phyloP scores from a whole-genome alignment of 2,113 vertebrate genomes.

The Oxyruncus cristatus region DNA sequence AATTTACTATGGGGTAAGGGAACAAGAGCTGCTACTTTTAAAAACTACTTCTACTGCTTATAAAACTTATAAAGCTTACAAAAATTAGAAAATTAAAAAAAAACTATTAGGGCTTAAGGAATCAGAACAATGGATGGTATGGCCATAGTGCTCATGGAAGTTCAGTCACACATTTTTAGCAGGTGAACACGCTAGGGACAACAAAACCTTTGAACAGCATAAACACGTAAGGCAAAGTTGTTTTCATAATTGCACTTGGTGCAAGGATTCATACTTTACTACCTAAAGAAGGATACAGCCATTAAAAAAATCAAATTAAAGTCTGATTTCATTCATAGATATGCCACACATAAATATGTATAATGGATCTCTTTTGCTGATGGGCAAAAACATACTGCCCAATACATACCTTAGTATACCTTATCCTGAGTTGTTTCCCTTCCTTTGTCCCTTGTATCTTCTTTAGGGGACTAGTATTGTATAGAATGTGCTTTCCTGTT shows the following conservation, averaged over 20 bases:
- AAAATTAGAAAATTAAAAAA: too few relatives aligned
- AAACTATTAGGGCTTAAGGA: too few relatives aligned
- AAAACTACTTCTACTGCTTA: too few relatives aligned
- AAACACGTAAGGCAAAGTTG: not conserved
- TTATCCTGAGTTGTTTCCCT: not conserved
- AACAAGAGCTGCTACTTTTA: too few relatives aligned
- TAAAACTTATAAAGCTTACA: too few relatives aligned
- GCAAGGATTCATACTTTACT: not conserved
- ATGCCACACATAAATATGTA: not conserved
- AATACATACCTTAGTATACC: not conserved
- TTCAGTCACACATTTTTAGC: not conserved
- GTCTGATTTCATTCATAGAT: not conserved
- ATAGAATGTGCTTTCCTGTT: not conserved
- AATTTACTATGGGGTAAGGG: too few relatives aligned
- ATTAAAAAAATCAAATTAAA: not conserved
- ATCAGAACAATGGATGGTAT: rapidly evolving
- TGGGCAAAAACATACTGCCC: not conserved
- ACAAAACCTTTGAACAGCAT: not conserved
- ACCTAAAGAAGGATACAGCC: not conserved
- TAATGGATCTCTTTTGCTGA: not conserved
- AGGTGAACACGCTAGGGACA: not conserved
- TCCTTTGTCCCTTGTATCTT: not conserved
- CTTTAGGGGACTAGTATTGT: not conserved
- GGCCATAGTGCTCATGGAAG: not conserved
- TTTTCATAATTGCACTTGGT: not conserved